Conservation (phyloP, 1,140 invertebrate genomes). For the Fopius arisanus region DNA sequence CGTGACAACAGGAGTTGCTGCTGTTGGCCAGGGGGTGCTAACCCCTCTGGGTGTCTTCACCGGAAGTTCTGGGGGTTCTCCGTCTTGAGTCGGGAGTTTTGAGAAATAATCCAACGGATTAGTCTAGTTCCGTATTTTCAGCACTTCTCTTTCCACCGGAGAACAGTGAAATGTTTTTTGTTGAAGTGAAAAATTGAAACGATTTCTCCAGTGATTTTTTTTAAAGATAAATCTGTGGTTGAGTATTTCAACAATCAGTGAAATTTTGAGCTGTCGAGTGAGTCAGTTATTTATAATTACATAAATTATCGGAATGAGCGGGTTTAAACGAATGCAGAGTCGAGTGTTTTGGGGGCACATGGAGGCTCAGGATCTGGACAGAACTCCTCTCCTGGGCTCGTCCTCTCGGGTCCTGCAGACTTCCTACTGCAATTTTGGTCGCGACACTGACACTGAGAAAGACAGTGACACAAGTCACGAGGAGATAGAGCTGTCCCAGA, state of each 20-base stretch:
- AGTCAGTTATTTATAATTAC: not conserved
- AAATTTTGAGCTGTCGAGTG: no score
- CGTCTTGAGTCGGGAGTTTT: not conserved
- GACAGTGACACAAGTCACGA: not conserved
- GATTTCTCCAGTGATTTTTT: no score
- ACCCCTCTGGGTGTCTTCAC: not conserved
- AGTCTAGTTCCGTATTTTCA: no score
- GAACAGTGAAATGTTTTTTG: no score
- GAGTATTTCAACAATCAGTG: no score
- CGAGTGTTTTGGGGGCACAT: constrained; percentile 60
- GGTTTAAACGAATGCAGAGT: constrained; percentile 56
- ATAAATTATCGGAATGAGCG: constrained; percentile 44
- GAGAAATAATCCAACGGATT: not conserved
- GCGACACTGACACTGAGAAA: constrained; percentile 27
- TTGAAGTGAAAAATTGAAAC: no score
- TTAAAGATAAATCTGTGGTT: no score
- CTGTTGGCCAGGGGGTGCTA: not conserved
- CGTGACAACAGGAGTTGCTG: constrained; percentile 34
- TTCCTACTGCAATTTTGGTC: constrained; percentile 34
- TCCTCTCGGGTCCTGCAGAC: not conserved
- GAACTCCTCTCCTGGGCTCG: constrained; percentile 17
- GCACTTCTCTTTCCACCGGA: no score
- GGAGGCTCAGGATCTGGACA: constrained; percentile 46
- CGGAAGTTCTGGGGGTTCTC: not conserved
- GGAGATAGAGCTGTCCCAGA: not conserved